Conservation (phyloP, 2,888 invertebrate genomes). For the Lasioglossum villosulum region DNA sequence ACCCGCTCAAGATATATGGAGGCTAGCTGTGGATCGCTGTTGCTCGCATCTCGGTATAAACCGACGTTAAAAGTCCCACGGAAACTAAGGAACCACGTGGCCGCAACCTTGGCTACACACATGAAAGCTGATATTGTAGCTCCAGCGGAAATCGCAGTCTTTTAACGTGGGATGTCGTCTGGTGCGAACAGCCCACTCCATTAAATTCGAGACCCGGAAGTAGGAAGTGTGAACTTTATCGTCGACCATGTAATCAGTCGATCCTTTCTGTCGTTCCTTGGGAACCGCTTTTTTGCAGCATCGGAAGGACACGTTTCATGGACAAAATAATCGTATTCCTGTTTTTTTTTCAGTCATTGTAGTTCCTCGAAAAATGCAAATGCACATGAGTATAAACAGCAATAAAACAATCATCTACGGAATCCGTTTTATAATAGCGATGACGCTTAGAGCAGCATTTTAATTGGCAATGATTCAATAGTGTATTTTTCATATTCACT, state of each 20-base stretch:
- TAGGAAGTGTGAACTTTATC: background rate
- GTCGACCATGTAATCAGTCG: background rate
- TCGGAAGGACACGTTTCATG: background rate
- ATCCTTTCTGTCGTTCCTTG: background rate
- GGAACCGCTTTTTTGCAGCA: background rate
- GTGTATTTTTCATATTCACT: background rate
- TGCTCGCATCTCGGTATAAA: no score
- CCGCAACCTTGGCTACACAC: conserved; percentile 20
- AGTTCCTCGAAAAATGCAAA: background rate
- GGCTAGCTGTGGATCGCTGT: no score
- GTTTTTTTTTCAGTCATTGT: background rate
- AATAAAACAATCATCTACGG: background rate
- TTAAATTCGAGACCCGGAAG: background rate
- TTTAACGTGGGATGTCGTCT: background rate
- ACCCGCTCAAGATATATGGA: no score
- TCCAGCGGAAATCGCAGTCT: background rate
- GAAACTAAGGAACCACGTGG: background rate
- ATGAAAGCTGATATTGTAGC: background rate
- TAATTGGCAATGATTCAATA: background rate
- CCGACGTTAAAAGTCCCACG: background rate
- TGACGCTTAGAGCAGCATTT: background rate
- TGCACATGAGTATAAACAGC: background rate
- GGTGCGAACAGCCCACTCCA: background rate
- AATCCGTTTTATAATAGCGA: background rate
- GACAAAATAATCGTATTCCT: background rate